Conservation (phyloP, 1,140 invertebrate species). For the Calosoma granatense region DNA sequence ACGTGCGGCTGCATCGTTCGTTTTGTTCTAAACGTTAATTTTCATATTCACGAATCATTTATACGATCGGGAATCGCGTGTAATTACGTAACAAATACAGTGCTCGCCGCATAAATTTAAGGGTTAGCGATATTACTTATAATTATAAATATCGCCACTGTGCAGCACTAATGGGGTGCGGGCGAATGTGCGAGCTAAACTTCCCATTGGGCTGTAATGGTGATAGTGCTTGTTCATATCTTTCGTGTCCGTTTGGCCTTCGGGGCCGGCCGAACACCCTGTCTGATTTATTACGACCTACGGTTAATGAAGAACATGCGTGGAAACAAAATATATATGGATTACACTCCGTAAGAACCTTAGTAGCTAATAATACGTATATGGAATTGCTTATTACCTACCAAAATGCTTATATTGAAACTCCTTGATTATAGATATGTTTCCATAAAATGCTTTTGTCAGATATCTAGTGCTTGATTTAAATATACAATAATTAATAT, state of each 20-base stretch:
- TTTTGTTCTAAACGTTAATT: not conserved
- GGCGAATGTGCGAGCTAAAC: not conserved
- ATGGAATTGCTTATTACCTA: no score
- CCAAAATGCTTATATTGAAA: no score
- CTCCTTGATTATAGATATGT: no score
- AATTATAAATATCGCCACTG: not conserved
- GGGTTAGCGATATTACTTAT: not conserved
- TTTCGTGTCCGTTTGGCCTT: not conserved
- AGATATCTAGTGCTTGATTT: no score
- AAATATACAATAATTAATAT: no score
- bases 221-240: not conserved
- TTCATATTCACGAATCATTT: no score
- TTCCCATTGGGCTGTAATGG: not conserved
- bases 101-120: not conserved
- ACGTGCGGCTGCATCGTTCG: no score
- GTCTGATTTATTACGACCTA: not conserved
- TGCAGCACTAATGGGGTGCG: not conserved
- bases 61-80: not conserved
- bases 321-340: not conserved
- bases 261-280: not conserved
- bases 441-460: no score
- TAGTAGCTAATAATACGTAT: no score
- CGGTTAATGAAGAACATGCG: not conserved
- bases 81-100: not conserved
- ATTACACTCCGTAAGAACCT: no score